Evolutionary conservation across 2,797 vertebrate species (phyloP).

Genomic region (Halcyon leucocephala): DNA sequence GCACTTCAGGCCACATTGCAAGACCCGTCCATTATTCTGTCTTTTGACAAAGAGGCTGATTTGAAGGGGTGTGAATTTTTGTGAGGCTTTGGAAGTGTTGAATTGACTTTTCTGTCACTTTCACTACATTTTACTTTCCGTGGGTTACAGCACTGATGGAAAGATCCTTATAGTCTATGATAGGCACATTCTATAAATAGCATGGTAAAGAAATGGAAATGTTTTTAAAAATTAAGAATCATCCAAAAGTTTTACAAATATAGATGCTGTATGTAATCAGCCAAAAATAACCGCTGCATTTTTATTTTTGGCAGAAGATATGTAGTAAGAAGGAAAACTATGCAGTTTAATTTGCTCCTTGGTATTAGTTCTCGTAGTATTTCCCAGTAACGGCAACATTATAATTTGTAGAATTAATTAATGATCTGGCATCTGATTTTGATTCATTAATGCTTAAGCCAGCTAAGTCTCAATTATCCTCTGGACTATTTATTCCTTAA

Average conservation of each 20-base stretch:
- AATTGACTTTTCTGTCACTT: constrained; percentile 65
- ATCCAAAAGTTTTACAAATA: background rate
- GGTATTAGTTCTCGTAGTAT: constrained; percentile 56
- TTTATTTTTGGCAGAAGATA: constrained; percentile 22
- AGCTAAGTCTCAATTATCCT: constrained; percentile 76
- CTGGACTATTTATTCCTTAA: constrained; percentile 76
- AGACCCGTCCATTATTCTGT: constrained; percentile 15
- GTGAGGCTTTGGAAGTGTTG: constrained; percentile 14
- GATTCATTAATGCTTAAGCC: constrained; percentile 75
- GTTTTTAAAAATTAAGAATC: background rate
- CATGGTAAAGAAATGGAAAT: background rate
- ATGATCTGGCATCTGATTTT: constrained; percentile 77
- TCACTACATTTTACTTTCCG: background rate
- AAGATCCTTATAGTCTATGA: constrained; percentile 35
- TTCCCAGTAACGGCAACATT: constrained; percentile 65
- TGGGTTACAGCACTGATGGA: constrained; percentile 14
- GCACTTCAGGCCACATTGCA: constrained; percentile 1
- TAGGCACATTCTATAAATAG: constrained; percentile 22
- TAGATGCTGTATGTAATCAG: background rate
- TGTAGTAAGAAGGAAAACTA: constrained; percentile 1
- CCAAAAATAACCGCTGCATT: background rate
- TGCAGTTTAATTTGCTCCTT: constrained; percentile 58
- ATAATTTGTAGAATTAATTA: constrained; percentile 78
- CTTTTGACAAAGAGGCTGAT: constrained; percentile 26
- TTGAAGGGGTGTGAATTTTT: constrained; percentile 53